These are phyloP conservation scores for Spermophilus dauricus DNA, from an alignment of 2,113 vertebrate genomes.

Conservation along the genomic window DNA sequence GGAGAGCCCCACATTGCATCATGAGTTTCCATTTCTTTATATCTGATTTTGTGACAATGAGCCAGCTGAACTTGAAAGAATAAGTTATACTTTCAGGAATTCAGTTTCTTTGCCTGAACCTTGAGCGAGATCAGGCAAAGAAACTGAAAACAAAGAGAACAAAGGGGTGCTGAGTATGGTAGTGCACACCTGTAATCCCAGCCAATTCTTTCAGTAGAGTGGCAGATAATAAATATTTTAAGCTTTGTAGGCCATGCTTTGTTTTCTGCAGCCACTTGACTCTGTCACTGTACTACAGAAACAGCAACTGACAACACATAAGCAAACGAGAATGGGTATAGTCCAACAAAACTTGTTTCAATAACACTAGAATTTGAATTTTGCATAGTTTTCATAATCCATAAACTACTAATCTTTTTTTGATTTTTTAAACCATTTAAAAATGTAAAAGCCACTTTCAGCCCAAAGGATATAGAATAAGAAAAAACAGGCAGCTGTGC, in stretches of 20 bases:
- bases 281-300: background rate
- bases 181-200: no score
- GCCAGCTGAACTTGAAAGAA: background rate
- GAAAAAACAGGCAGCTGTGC: background rate
- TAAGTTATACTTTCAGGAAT: background rate
- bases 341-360: background rate
- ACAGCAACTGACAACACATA: no score
- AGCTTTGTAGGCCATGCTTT: background rate
- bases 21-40: constrained; percentile 12
- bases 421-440: background rate
- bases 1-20: background rate
- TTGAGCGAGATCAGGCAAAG: background rate
- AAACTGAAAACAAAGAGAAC: no score
- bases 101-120: background rate
- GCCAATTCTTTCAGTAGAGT: background rate
- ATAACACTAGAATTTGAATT: background rate
- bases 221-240: background rate
- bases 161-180: no score
- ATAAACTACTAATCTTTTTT: background rate
- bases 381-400: background rate
- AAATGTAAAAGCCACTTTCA: background rate
- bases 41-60: background rate
- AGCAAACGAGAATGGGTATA: background rate
- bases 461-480: background rate
- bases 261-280: background rate